Evolutionary conservation across 1,140 invertebrate genomes (phyloP).

Genomic region (Achatina immaculata): DNA sequence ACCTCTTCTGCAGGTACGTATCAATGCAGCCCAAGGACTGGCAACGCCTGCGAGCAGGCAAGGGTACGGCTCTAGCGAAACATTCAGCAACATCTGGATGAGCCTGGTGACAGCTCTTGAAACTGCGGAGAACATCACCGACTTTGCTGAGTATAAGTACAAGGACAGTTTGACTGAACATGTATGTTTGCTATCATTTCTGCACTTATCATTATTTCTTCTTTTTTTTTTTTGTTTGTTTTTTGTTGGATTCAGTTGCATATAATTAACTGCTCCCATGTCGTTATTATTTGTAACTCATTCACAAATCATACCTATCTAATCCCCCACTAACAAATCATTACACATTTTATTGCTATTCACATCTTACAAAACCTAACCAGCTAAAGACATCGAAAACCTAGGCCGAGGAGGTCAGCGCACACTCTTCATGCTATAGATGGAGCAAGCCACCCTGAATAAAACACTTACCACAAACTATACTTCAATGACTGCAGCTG

Average conservation of each 20-base stretch:
- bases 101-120: slow-evolving; percentile 80
- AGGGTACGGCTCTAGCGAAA: slow-evolving; percentile 74
- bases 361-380: no score
- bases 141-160: slow-evolving; percentile 85
- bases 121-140: slow-evolving; percentile 77
- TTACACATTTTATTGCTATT: no score
- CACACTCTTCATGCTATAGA: no score
- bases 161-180: slow-evolving; percentile 82
- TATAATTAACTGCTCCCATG: not conserved
- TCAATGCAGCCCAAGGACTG: slow-evolving; percentile 84
- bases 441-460: no score
- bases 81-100: slow-evolving; percentile 78
- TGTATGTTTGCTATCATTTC: slow-evolving; percentile 49
- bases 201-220: not conserved
- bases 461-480: no score
- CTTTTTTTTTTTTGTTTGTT: not conserved
- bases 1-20: slow-evolving; percentile 74
- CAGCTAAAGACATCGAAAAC: no score
- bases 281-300: not conserved
- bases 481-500: no score
- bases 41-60: slow-evolving; percentile 74
- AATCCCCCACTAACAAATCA: no score
- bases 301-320: no score
- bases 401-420: no score
- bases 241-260: not conserved